Base-by-base conservation (phyloP, 2,888 invertebrate genomes). In the Eurois occulta region DNA sequence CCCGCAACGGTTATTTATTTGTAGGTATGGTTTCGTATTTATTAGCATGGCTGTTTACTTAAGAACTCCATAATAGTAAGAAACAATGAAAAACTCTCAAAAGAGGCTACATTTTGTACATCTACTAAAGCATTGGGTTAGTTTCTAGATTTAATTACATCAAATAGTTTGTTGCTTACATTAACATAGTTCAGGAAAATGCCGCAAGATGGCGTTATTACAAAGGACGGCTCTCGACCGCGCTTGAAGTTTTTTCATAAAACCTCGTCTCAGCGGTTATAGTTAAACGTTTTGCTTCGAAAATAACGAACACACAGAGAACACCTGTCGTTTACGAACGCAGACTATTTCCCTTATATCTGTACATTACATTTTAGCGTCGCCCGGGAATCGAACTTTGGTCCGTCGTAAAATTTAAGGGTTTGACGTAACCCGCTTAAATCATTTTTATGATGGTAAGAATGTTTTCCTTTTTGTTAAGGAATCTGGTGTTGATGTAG, bases 341-440 rank as follows among this genome's bases (percentile, higher is more conserved):
- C 55, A 74, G 69, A 83, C 75, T 83, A 86, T 80, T 81, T 72
- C 72, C 75, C 77, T 84, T 84, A 87, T 86, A 85, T 86, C 73
- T 81, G 83, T 86, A 81, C 90, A 87, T 87, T 83, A 89, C 85
- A 80, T 86, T 89, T 89, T 82, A 88, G 75, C 81, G 80, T 75
- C 80, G 77, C 77, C 75, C 81, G 71, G 84, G 89, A 90, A 86
- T 87, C 88, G 86, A 90, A 91, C 86, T 84, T 80, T 78, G 83
- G 82, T 86, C 84, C 83, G 83, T 91, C 91, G 87, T 91, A 91
- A 92, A 92, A 90, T 87, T 92, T 91, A 92, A 92, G 91, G 82
- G 89, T 84, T 80, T 84, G 83, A 83, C 83, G 87, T 81, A 83
- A 77, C 79, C 75, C 78, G 80, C 84, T 70, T 86, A 82, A 82